Conservation (phyloP, 2,888 invertebrate genomes). For the Callimorpha dominula region DNA sequence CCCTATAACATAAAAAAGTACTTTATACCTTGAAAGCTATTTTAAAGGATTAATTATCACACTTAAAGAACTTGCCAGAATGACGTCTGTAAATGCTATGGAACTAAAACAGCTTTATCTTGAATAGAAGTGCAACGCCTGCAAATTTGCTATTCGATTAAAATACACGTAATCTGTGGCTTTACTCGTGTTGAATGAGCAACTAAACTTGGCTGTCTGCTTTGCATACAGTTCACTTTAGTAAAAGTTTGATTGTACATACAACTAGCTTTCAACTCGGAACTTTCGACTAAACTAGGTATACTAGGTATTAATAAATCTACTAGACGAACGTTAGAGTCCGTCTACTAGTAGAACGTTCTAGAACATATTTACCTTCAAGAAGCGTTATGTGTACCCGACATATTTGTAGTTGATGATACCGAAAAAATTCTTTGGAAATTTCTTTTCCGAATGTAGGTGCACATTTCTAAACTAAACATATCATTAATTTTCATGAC, state of each 20-base stretch:
- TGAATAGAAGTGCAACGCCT: constrained; percentile 11
- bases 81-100: neutral
- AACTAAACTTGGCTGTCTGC: constrained; percentile 25
- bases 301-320: neutral
- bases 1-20: no score
- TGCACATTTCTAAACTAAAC: no score
- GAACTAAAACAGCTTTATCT: constrained; percentile 11
- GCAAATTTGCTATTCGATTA: constrained; percentile 20
- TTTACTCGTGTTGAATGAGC: constrained; percentile 23
- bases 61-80: constrained; percentile 4
- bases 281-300: neutral
- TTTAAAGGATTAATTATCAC: neutral
- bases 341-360: no score
- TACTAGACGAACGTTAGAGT: neutral
- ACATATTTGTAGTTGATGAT: no score
- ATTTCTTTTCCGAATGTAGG: no score
- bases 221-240: constrained; percentile 4
- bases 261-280: neutral
- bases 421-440: no score
- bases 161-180: constrained; percentile 15
- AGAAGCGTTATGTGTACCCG: no score
- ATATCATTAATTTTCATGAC: no score
- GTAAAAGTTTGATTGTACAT: neutral
- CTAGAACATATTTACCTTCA: neutral
- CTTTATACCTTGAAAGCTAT: neutral